phyloP scores from a whole-genome alignment of 2,113 vertebrate genomes.

The Merops nubicus region DNA sequence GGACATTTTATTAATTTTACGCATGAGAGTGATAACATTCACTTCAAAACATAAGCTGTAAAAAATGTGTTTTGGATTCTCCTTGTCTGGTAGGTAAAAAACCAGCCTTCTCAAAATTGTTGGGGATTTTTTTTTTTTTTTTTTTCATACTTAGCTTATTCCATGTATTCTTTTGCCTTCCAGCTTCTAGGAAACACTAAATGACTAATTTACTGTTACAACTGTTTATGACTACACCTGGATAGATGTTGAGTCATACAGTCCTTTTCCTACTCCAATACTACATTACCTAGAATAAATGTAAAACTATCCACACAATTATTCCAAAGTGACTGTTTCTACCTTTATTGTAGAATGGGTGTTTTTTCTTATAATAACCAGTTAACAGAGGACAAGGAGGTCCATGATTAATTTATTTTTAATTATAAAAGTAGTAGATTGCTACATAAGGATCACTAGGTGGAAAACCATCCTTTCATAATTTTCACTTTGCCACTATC shows the following conservation, averaged over 20 bases:
- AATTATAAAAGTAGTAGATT: not conserved
- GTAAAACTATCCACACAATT: rapidly evolving
- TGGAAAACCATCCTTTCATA: not conserved
- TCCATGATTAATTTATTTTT: not conserved
- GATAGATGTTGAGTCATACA: not conserved
- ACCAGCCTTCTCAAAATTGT: not conserved
- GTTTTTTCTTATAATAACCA: not conserved
- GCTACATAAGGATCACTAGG: not conserved
- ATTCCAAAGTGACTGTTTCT: not conserved
- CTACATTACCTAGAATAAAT: not conserved
- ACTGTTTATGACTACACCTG: not conserved
- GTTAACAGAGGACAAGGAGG: not conserved
- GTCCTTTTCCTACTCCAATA: not conserved
- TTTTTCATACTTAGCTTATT: not conserved
- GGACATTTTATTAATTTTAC: not conserved
- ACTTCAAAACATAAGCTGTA: not conserved
- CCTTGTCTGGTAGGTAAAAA: not conserved
- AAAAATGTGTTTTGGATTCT: not conserved
- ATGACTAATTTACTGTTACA: too few species aligned
- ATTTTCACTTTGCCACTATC: not conserved
- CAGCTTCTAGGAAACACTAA: not conserved
- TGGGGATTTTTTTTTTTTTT: too few species aligned
- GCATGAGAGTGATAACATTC: not conserved
- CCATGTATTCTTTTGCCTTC: not conserved
- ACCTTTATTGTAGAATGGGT: not conserved